Conservation (phyloP, 2,888 invertebrate genomes). For the Volucella inflata region DNA sequence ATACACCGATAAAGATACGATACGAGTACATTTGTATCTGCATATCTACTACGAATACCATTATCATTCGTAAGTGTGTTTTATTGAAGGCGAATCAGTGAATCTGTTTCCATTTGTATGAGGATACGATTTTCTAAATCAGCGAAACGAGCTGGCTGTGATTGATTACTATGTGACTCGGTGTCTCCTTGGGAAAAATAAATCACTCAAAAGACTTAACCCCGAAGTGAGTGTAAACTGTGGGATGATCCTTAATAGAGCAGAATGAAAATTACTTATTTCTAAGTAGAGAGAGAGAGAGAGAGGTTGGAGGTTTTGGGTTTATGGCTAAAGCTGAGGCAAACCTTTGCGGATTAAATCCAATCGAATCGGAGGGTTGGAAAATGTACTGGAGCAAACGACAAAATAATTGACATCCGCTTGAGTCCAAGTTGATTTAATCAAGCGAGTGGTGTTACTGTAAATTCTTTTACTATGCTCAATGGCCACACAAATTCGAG, state of each 20-base stretch:
- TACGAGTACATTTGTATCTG: constrained; percentile 12
- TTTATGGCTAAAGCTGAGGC: neutral
- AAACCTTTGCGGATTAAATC: too few species aligned
- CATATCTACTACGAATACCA: too few species aligned
- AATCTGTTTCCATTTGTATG: constrained; percentile 48
- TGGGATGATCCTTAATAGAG: constrained; percentile 36
- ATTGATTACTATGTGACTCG: constrained; percentile 67
- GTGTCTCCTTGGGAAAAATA: constrained; percentile 60
- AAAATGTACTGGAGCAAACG: too few species aligned
- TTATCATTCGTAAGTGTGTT: neutral
- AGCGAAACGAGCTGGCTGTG: constrained; percentile 61
- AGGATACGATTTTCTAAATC: constrained; percentile 59
- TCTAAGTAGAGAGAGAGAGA: neutral
- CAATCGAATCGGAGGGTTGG: too few species aligned
- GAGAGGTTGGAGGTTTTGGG: neutral
- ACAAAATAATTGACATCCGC: too few species aligned
- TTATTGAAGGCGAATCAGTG: constrained; percentile 4
- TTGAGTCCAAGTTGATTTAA: too few species aligned
- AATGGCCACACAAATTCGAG: too few species aligned
- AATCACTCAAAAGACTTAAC: constrained; percentile 54
- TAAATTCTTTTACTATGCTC: too few species aligned
- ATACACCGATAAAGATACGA: neutral
- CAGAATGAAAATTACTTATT: constrained; percentile 34
- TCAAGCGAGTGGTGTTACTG: too few species aligned
- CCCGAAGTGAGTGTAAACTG: constrained; percentile 33